Percentiles rank a stretch among this genome's conserved stretches.
Conservation (phyloP, 2,888 invertebrate species). For the Drosophila prostipennis region DNA sequence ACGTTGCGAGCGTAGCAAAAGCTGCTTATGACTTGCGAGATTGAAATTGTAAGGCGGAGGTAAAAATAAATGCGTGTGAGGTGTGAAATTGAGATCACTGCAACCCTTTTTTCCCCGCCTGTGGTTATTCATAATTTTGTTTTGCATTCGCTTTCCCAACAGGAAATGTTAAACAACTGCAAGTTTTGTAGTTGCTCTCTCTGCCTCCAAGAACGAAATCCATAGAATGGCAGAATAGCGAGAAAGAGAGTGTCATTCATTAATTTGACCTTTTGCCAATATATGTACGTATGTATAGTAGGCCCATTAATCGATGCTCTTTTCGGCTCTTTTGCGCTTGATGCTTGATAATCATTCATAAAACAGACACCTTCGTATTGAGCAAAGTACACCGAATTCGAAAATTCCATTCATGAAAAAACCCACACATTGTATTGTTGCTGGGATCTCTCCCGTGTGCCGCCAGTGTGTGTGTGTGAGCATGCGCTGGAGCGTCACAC, state of each 20-base stretch:
- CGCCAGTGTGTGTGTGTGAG: conserved; percentile 55
- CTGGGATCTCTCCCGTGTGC: conserved; percentile 41
- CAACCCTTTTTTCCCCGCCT: conserved; percentile 57
- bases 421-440: conserved; percentile 75
- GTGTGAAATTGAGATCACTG: conserved; percentile 61
- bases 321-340: conserved; percentile 19
- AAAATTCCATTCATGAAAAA: conserved; percentile 80
- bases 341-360: conserved; percentile 72
- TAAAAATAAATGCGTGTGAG: conserved; percentile 64
- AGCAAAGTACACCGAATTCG: conserved; percentile 80
- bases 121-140: conserved; percentile 61
- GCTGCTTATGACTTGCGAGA: conserved; percentile 66
- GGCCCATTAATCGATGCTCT: conserved; percentile 59
- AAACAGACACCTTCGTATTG: conserved; percentile 67
- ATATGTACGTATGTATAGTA: conserved; percentile 37
- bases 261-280: conserved; percentile 70
- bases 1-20: conserved; percentile 66
- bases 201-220: background rate
- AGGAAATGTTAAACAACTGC: conserved; percentile 71
- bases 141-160: conserved; percentile 40
- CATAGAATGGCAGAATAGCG: conserved; percentile 5
- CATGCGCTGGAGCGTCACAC: conserved; percentile 67
- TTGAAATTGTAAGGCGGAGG: conserved; percentile 66
- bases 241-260: conserved; percentile 59
- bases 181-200: conserved; percentile 31